phyloP scores from a whole-genome alignment of 1,140 invertebrate species.

The Alviniconcha marisindica region DNA sequence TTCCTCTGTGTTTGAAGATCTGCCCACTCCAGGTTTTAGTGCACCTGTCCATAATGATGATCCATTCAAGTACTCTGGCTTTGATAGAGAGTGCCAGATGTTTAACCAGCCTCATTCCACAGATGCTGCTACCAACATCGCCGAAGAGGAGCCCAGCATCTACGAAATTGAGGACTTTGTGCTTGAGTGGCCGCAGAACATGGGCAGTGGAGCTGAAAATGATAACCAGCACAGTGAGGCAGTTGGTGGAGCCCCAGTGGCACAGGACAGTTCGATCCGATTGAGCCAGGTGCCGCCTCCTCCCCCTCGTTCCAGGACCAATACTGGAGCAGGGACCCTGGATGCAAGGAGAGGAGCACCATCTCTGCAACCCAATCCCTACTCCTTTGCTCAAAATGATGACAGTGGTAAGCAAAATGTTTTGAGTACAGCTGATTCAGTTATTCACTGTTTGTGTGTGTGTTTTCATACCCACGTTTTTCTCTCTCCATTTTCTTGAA shows the following conservation, averaged over 20 bases:
- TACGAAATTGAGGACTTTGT: constrained; percentile 20
- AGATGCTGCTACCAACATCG: too few species aligned
- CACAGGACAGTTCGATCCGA: too few species aligned
- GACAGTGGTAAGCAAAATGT: neutral
- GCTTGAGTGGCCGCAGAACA: constrained; percentile 3
- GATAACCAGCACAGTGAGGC: neutral
- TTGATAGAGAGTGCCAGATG: constrained; percentile 20
- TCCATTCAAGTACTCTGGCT: constrained; percentile 33
- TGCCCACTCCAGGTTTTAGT: constrained; percentile 11
- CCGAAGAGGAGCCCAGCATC: neutral
- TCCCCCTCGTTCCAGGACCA: too few species aligned
- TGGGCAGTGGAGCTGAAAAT: neutral
- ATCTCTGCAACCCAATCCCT: neutral
- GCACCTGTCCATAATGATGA: neutral
- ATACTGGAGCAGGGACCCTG: neutral
- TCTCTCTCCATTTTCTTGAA: too few species aligned
- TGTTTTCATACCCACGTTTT: too few species aligned
- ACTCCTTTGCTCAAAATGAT: constrained; percentile 17
- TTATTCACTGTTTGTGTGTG: too few species aligned
- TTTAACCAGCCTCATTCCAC: constrained; percentile 15
- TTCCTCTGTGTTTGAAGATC: constrained; percentile 10
- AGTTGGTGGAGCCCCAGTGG: neutral
- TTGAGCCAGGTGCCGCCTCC: constrained; percentile 17
- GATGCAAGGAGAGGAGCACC: too few species aligned
- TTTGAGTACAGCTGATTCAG: too few species aligned